Conservation (phyloP, 1,140 invertebrate species). For the Micrasema longulum region DNA sequence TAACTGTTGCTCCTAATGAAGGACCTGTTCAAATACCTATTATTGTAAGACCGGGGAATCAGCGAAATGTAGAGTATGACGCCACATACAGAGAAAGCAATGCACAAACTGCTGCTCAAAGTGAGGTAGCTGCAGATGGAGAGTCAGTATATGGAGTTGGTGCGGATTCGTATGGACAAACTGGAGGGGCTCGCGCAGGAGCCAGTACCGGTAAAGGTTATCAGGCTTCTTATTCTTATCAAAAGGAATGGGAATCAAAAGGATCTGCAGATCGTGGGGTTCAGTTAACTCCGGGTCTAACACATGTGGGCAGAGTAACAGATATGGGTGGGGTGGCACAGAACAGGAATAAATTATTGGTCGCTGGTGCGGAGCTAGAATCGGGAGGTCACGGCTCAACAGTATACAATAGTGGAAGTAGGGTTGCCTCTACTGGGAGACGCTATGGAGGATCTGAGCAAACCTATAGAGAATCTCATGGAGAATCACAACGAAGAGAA, state of each 20-base stretch:
- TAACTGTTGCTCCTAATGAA: conserved; percentile 57
- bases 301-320: conserved; percentile 53
- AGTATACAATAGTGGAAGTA: conserved; percentile 42
- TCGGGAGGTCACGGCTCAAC: conserved; percentile 35
- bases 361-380: conserved; percentile 20
- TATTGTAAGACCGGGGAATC: conserved; percentile 7
- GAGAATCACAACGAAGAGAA: neutral
- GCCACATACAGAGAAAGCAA: neutral
- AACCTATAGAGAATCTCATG: no score
- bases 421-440: conserved; percentile 39
- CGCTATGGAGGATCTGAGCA: conserved; percentile 24
- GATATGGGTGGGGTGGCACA: conserved; percentile 37
- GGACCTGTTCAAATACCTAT: neutral
- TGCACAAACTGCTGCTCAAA: neutral
- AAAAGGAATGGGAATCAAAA: conserved; percentile 66
- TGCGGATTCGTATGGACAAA: neutral
- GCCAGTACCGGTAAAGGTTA: conserved; percentile 58
- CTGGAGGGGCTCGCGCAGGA: neutral
- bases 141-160: conserved; percentile 1
- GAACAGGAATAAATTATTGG: conserved; percentile 35
- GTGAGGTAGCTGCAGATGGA: neutral
- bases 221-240: conserved; percentile 64
- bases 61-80: conserved; percentile 13
- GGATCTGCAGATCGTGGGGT: conserved; percentile 53
- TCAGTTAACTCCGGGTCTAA: conserved; percentile 29